Base-by-base conservation (phyloP, 1,140 invertebrate species). In the Bombus terrestris region DNA sequence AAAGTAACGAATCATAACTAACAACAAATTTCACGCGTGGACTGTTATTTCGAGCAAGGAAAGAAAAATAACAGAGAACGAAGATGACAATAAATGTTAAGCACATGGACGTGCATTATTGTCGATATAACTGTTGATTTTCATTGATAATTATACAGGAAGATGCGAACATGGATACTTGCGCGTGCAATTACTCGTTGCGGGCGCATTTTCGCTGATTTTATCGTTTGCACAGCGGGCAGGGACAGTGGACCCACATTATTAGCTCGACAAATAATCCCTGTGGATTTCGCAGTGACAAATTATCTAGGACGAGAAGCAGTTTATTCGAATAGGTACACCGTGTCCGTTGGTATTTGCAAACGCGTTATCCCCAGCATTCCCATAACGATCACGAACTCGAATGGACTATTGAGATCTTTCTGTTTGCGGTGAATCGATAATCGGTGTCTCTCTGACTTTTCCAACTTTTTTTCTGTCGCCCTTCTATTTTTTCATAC, bases 241-340 rank as follows among this genome's bases (percentile, higher is more conserved):
- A 85, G 87, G 79, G 84, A 88, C 89, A 88, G 90, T 89, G 84
- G 85, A 91, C 90, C 90, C 91, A 90, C 93, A 93, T 94, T 93
- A 93, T 94, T 93, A 94, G 92, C 92, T 92, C 84, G 93, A 92
- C 93, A 94, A 94, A 94, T 93, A 94, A 93, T 94, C 92, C 93
- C 92, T 68, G 84, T 75, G 92, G 93, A 94, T 93, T 94, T 93
- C 88, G 87, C 91, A 81, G 92, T 93, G 92, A 93, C 93, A 93
- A 93, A 93, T 93, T 93, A 93, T 93, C 92, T 93, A 91, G 92
- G 78, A 91, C 82, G 72, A 85, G 81, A 91, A 90, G 87, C 92
- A 93, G 91, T 93, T 94, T 93, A 94, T 93, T 92, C 90, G 86
- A 91, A 90, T 90, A 90, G 86, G 88, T 85, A 88, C 87, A 89